These are phyloP conservation scores for Nyctibius bracteatus DNA, from an alignment of 2,113 vertebrate genomes.

Conservation along the genomic window DNA sequence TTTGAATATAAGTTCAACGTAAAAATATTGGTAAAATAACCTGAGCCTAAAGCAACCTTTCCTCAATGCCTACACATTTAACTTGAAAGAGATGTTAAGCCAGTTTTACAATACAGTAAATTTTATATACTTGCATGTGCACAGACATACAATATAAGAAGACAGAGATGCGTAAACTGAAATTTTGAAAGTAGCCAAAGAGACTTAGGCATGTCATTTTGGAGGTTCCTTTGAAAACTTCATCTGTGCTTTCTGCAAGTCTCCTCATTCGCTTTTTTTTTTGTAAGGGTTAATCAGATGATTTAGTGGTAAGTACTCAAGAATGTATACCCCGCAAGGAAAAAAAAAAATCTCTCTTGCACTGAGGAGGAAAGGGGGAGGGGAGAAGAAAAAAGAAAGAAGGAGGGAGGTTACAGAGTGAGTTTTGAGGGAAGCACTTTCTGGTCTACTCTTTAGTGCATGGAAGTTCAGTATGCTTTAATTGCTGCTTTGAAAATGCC, in stretches of 20 bases:
- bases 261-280: background rate
- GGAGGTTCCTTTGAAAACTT: background rate
- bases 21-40: background rate
- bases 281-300: background rate
- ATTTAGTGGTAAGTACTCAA: background rate
- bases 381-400: too few relatives aligned
- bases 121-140: background rate
- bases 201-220: background rate
- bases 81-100: background rate
- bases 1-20: background rate
- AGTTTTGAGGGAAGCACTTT: background rate
- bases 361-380: background rate
- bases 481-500: background rate
- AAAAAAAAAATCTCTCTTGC: background rate
- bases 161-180: background rate
- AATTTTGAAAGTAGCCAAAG: background rate
- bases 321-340: background rate
- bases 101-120: background rate
- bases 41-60: background rate
- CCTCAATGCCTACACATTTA: background rate
- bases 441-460: background rate
- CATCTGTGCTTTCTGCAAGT: background rate
- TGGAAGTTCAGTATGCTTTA: background rate
- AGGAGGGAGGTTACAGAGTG: background rate
- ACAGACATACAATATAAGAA: background rate